Conservation (phyloP, 2,797 vertebrate species). For the Phoxinus dragarum region DNA sequence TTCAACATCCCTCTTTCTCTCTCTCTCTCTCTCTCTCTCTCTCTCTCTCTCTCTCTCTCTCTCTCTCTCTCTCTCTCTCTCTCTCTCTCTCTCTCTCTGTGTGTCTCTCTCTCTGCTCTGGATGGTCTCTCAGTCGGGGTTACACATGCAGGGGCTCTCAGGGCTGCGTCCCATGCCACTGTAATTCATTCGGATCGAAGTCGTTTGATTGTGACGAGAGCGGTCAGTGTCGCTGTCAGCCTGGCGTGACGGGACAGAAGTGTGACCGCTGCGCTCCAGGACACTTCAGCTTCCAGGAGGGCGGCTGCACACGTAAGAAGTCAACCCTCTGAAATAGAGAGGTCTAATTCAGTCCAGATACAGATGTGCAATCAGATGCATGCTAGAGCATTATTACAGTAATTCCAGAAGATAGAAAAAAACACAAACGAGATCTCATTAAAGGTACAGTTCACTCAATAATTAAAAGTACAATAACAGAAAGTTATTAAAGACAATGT, state of each 20-base stretch:
- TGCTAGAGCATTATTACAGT: background rate
- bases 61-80: background rate
- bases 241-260: constrained; percentile 89
- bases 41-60: constrained; percentile 14
- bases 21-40: background rate
- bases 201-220: constrained; percentile 92
- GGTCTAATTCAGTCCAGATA: background rate
- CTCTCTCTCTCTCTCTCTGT: background rate
- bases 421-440: background rate
- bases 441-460: background rate
- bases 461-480: too few relatives aligned
- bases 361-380: background rate
- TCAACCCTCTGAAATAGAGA: background rate
- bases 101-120: constrained; percentile 22
- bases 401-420: background rate
- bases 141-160: constrained; percentile 65
- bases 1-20: background rate
- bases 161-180: constrained; percentile 92
- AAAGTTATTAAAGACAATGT: too few relatives aligned
- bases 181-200: constrained; percentile 97
- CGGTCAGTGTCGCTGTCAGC: constrained; percentile 94
- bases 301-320: constrained; percentile 90
- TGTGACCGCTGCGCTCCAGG: constrained; percentile 91
- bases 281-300: constrained; percentile 95
- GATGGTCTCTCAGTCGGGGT: constrained; percentile 39